Evolutionary conservation across 2,888 invertebrate species (phyloP), one percentile per base, ranked within the genome.

Genomic region (Diploptera punctata): DNA sequence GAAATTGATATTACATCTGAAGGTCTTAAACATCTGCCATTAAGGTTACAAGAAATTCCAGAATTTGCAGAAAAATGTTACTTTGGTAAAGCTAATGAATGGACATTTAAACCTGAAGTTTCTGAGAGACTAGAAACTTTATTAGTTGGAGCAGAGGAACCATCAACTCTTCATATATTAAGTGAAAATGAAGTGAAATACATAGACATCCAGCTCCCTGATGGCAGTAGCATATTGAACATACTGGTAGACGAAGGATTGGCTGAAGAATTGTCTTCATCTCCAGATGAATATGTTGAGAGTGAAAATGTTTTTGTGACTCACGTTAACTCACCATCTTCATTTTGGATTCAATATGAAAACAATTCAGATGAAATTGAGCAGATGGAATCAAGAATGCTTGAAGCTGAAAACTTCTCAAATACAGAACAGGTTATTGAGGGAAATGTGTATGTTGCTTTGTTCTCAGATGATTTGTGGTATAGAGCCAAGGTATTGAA

Each of bases 291-390:
- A 31, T 16, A n/a, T 7, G 18, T 16, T 62, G 18, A 65, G 9
- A 13, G 5, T 26, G 10, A n/a, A 24, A 4, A 3, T 78, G 91
- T 90, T 13, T 89, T 88, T 78, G 85, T 93, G 1, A 90, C 90
- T 78, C 90, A 90, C 77, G 84, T 89, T 1, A 89, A 89, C 78
- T 89, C 90, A 0, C 86, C 90, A 0, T 87, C 87, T 26, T 91
- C 93, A 76, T 93, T 94, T 80, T 93, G 92, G 83, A 85, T 94
- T 7, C 93, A 91, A 76, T 82, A 89, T 74, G 92, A 92, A 77
- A 87, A 88, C n/a, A 84, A 62, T n/a, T 47, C 65, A 52, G 49
- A 44, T 24, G 21, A 61, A 5, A 52, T 70, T 16, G 62, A 70
- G 74, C 86, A 86, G 78, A 87, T 91, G 80, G 87, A 87, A 73